These are phyloP conservation scores for Nothura maculosa DNA, from an alignment of 2,797 vertebrate genomes.

Conservation along the genomic window DNA sequence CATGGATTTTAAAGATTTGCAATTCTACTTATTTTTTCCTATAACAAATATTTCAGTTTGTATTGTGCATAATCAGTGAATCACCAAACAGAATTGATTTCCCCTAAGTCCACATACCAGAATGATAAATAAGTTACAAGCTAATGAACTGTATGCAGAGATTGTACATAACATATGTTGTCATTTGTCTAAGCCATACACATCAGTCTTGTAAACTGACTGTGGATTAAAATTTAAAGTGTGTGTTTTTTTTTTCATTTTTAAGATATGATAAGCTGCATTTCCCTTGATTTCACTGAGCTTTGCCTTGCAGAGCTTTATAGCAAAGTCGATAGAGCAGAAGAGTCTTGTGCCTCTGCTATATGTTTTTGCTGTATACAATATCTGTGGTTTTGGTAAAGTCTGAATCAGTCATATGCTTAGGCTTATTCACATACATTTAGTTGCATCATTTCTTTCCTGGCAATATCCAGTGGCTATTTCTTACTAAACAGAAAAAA, in stretches of 20 bases:
- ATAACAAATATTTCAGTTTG: not conserved
- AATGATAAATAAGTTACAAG: constrained; percentile 17
- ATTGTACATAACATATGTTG: not conserved
- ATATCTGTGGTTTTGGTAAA: not conserved
- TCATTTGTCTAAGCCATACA: not conserved
- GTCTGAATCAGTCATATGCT: rapidly evolving
- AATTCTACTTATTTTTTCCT: not conserved
- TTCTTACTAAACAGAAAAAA: not conserved
- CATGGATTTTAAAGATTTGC: not conserved
- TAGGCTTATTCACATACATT: not conserved
- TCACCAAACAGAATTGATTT: not conserved
- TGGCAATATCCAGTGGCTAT: not conserved
- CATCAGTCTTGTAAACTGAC: not conserved
- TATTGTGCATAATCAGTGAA: not conserved
- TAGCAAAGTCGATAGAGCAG: rapidly evolving
- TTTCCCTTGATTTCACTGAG: not conserved
- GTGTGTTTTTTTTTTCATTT: no score
- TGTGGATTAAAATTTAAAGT: not conserved
- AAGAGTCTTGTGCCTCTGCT: not conserved
- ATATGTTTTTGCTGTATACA: not conserved
- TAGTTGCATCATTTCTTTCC: not conserved
- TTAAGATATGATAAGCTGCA: not conserved
- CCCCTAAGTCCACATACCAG: not conserved
- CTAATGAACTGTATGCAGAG: not conserved
- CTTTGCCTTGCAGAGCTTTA: not conserved